A percentile compares a stretch with the other conserved stretches of the same genome.
These are phyloP conservation scores for Saxidomus purpurata DNA, from an alignment of 1,140 invertebrate genomes.

Conservation along the genomic window DNA sequence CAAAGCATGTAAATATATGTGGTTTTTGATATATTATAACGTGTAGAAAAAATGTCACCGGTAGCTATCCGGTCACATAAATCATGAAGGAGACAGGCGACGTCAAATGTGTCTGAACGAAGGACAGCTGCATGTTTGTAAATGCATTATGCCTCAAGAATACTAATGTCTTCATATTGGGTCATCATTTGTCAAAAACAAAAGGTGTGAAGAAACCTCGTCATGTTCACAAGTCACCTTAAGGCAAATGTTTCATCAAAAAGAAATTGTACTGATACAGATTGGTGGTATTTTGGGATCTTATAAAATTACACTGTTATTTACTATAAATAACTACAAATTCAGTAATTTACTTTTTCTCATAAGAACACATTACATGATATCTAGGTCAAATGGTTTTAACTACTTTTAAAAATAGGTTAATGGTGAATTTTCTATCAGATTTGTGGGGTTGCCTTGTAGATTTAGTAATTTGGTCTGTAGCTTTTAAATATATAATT, in stretches of 20 bases:
- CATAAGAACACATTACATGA: too few relatives aligned
- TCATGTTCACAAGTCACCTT: background rate
- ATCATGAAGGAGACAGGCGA: conserved; percentile 26
- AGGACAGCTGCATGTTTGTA: conserved; percentile 21
- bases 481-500: too few relatives aligned
- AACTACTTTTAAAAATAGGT: too few relatives aligned
- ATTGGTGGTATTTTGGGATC: too few relatives aligned
- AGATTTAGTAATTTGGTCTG: too few relatives aligned
- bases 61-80: conserved; percentile 1
- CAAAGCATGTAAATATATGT: conserved; percentile 1
- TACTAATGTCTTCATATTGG: conserved; percentile 23
- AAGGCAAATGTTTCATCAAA: conserved; percentile 5
- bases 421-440: too few relatives aligned
- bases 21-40: background rate
- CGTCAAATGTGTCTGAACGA: conserved; percentile 20
- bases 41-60: background rate
- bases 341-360: too few relatives aligned
- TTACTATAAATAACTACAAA: too few relatives aligned
- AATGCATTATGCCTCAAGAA: conserved; percentile 3
- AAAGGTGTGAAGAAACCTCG: conserved; percentile 38
- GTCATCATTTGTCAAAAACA: conserved; percentile 39
- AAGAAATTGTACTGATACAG: background rate
- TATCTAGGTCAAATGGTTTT: too few relatives aligned
- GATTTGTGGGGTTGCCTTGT: too few relatives aligned
- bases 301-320: too few relatives aligned